Conservation (phyloP, 2,888 invertebrate genomes). For the Troides oblongomaculatus region DNA sequence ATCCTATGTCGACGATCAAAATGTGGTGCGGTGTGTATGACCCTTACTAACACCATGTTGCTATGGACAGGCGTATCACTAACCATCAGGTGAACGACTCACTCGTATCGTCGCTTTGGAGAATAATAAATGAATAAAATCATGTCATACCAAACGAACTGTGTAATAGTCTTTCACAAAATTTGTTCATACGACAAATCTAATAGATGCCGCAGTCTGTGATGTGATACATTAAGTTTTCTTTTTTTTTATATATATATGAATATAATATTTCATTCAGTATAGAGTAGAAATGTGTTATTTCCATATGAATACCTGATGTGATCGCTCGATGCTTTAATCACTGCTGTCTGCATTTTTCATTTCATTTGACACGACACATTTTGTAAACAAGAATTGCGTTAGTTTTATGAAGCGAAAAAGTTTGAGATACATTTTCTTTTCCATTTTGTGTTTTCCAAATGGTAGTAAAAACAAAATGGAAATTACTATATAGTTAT, state of each 20-base stretch:
- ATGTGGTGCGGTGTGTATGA: no score
- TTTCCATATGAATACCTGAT: constrained; percentile 3
- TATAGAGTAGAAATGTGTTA: neutral
- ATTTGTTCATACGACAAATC: neutral
- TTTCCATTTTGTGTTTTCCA: neutral
- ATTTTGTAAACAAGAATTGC: neutral
- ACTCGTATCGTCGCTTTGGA: no score
- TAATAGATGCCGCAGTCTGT: neutral
- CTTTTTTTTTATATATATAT: neutral
- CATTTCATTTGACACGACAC: constrained; percentile 1
- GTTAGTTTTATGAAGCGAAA: neutral
- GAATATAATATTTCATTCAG: neutral
- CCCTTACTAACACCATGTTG: no score
- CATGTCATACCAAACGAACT: neutral
- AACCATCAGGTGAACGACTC: no score
- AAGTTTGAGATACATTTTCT: neutral
- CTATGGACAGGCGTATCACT: no score
- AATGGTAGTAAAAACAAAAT: neutral
- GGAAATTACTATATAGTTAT: neutral
- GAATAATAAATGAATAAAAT: neutral
- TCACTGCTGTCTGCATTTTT: neutral
- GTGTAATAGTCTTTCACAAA: neutral
- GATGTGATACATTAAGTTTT: neutral
- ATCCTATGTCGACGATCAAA: no score
- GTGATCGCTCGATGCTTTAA: constrained; percentile 4